phyloP scores from a whole-genome alignment of 2,888 invertebrate genomes.

The Dryobotodes eremita region DNA sequence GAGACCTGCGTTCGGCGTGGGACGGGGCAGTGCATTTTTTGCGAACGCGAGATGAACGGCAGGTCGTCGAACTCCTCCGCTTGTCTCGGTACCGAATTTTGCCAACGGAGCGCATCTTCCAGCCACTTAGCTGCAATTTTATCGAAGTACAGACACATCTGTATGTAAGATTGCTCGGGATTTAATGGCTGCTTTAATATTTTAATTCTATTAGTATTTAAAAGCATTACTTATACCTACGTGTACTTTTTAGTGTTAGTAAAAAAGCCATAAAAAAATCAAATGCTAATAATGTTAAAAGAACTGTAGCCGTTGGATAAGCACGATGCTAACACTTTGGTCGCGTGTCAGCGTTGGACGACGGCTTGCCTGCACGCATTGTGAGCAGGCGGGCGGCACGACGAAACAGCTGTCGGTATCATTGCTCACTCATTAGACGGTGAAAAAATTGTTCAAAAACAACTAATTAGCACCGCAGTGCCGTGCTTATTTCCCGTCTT shows the following conservation, averaged over 20 bases:
- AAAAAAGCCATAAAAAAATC: constrained; percentile 4
- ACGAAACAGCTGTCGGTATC: constrained; percentile 79
- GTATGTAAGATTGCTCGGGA: background rate
- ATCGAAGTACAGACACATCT: constrained; percentile 36
- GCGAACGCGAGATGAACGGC: constrained; percentile 87
- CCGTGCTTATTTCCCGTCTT: constrained; percentile 76
- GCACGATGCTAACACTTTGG: constrained; percentile 65
- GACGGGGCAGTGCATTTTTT: constrained; percentile 90
- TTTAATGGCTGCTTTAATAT: background rate
- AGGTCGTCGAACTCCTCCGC: constrained; percentile 85
- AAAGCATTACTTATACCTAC: background rate
- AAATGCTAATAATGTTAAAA: constrained; percentile 29
- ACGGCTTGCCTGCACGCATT: constrained; percentile 77
- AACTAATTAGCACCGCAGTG: constrained; percentile 79
- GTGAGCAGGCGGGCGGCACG: constrained; percentile 79
- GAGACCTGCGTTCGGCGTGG: constrained; percentile 88
- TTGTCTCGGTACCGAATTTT: constrained; percentile 86
- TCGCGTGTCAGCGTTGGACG: constrained; percentile 74
- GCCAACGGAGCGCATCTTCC: constrained; percentile 85
- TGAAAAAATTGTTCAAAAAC: constrained; percentile 79
- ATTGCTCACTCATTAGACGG: constrained; percentile 77
- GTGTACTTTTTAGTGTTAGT: background rate
- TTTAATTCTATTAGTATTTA: background rate
- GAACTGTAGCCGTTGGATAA: constrained; percentile 58
- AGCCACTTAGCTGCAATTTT: constrained; percentile 65